Percentiles rank a stretch among this genome's conserved stretches.
These are phyloP conservation scores for Tragelaphus buxtoni DNA, from an alignment of 2,113 vertebrate species.

Conservation along the genomic window DNA sequence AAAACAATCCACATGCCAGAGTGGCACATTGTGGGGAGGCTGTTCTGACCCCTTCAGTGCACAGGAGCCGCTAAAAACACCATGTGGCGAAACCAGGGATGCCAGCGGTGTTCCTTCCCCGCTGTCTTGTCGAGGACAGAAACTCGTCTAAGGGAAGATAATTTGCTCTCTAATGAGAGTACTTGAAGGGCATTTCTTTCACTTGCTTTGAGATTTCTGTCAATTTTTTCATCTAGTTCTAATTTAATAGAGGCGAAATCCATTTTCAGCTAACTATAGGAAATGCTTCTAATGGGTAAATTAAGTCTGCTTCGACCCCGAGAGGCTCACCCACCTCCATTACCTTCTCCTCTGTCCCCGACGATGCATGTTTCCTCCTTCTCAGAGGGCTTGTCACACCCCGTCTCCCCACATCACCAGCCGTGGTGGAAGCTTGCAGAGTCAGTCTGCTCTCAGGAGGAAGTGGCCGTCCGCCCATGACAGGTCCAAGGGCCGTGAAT, in stretches of 20 bases:
- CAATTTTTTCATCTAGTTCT: slow-evolving; percentile 60
- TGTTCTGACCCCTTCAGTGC: neutral
- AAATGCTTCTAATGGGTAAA: slow-evolving; percentile 58
- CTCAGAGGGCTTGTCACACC: neutral
- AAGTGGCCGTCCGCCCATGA: neutral
- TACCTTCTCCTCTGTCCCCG: neutral
- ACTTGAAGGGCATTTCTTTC: slow-evolving; percentile 48
- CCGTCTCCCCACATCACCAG: neutral
- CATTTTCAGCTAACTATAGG: slow-evolving; percentile 52
- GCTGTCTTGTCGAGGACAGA: neutral
- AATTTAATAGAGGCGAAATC: slow-evolving; percentile 40
- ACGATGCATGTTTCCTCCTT: neutral
- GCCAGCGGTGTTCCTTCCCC: neutral
- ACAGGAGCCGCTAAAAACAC: neutral
- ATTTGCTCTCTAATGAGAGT: slow-evolving; percentile 43
- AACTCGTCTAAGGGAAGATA: neutral
- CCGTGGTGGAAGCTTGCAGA: neutral
- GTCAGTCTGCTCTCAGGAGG: neutral
- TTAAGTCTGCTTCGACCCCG: neutral
- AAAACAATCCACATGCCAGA: neutral
- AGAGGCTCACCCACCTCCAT: neutral
- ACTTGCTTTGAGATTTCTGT: slow-evolving; percentile 50
- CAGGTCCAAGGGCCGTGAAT: neutral
- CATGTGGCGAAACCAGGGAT: neutral
- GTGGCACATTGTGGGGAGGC: neutral